phyloP scores from a whole-genome alignment of 2,888 invertebrate species.

The Phragmatobia fuliginosa region DNA sequence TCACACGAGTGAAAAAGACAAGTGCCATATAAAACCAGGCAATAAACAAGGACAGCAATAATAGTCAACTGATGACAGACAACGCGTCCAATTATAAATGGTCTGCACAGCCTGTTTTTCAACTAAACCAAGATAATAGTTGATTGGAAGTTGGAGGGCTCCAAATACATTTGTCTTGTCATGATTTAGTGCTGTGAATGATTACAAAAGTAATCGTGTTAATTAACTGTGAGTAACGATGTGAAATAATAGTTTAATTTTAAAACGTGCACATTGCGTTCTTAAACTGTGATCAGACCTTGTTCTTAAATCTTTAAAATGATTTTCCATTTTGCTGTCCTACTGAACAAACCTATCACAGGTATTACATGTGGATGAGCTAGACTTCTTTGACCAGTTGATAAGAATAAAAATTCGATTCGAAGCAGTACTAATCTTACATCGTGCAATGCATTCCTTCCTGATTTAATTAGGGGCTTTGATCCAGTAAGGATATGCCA shows the following conservation, averaged over 20 bases:
- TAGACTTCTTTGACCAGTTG: not conserved
- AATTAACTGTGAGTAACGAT: slow-evolving; percentile 49
- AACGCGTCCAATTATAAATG: slow-evolving; percentile 38
- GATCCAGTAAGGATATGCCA: too few relatives aligned
- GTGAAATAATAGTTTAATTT: slow-evolving; percentile 37
- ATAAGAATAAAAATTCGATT: too few relatives aligned
- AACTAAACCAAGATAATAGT: slow-evolving; percentile 23
- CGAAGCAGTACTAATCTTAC: too few relatives aligned
- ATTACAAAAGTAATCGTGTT: slow-evolving; percentile 55
- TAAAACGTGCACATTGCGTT: slow-evolving; percentile 21
- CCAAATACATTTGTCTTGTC: slow-evolving; percentile 42
- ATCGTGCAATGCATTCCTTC: too few relatives aligned
- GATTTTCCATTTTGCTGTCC: not conserved
- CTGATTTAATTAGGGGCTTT: too few relatives aligned
- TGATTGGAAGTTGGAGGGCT: slow-evolving; percentile 30
- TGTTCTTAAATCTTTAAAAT: not conserved
- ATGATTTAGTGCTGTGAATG: slow-evolving; percentile 49
- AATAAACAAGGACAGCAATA: slow-evolving; percentile 48
- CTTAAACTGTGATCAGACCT: not conserved
- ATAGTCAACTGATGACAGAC: slow-evolving; percentile 43
- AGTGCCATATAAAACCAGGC: slow-evolving; percentile 42
- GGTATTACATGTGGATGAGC: not conserved
- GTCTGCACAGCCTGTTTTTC: slow-evolving; percentile 36
- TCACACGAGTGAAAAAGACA: slow-evolving; percentile 55
- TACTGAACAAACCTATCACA: not conserved